phyloP scores from a whole-genome alignment of 2,797 vertebrate genomes.

The Caiman crocodilus region DNA sequence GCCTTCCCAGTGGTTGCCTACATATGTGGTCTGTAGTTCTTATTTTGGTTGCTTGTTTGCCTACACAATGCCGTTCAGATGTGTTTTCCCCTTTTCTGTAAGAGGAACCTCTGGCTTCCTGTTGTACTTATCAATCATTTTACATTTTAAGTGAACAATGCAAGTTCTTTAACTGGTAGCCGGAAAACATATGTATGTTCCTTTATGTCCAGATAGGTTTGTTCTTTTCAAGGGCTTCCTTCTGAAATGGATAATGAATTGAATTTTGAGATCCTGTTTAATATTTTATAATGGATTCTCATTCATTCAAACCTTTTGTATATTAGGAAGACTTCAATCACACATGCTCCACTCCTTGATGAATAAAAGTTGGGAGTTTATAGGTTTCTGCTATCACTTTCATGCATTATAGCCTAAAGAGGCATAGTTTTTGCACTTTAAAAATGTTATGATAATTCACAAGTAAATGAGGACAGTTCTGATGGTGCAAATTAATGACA shows the following conservation, averaged over 20 bases:
- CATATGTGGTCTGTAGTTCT: too few species aligned
- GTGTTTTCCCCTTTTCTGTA: too few species aligned
- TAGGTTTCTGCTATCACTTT: background rate
- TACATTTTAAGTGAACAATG: too few species aligned
- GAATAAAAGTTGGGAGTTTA: background rate
- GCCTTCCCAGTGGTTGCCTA: too few species aligned
- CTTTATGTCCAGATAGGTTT: rapidly evolving
- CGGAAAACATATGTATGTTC: background rate
- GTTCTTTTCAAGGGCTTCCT: background rate
- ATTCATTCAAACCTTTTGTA: background rate
- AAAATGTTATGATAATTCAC: slow-evolving; percentile 1
- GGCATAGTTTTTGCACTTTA: slow-evolving; percentile 6
- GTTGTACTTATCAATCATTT: background rate
- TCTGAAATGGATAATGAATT: background rate
- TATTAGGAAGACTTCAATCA: background rate
- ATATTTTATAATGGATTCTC: background rate
- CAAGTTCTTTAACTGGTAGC: background rate
- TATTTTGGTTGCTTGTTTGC: too few species aligned
- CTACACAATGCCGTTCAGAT: too few species aligned
- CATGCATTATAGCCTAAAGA: background rate
- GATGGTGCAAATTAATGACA: slow-evolving; percentile 4
- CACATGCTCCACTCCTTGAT: background rate
- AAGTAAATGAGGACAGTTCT: background rate
- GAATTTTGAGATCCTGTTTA: background rate
- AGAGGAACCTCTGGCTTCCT: too few species aligned